Conservation (phyloP, 2,888 invertebrate genomes). For the Chrysolina americana region DNA sequence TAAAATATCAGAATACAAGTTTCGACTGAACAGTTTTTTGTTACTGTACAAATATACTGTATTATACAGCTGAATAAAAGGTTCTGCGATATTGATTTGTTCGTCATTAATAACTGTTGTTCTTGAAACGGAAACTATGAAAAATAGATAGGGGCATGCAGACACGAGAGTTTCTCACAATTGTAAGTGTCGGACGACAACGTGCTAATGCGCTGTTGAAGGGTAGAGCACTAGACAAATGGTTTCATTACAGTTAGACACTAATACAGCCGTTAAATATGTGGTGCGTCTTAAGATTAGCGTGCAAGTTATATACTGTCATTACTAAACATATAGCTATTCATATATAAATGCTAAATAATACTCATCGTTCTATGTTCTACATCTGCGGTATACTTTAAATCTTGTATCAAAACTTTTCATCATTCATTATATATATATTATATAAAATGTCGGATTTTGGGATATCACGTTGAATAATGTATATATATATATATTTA, state of each 20-base stretch:
- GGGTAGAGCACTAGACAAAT: slow-evolving; percentile 60
- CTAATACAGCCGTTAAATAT: slow-evolving; percentile 69
- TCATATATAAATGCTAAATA: slow-evolving; percentile 66
- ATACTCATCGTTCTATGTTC: slow-evolving; percentile 65
- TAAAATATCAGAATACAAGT: not conserved
- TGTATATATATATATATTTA: slow-evolving; percentile 49
- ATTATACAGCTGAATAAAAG: not conserved
- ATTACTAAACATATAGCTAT: slow-evolving; percentile 64
- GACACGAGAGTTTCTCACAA: slow-evolving; percentile 52
- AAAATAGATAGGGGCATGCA: not conserved
- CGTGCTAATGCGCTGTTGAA: slow-evolving; percentile 47
- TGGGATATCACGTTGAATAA: slow-evolving; percentile 68
- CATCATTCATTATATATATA: slow-evolving; percentile 65
- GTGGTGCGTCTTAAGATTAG: slow-evolving; percentile 68
- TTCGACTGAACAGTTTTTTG: not conserved
- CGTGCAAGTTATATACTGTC: slow-evolving; percentile 66
- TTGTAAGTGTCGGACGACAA: slow-evolving; percentile 50
- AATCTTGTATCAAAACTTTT: slow-evolving; percentile 70
- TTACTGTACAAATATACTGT: not conserved
- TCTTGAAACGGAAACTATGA: not conserved
- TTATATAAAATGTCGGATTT: slow-evolving; percentile 67
- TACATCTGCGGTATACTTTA: slow-evolving; percentile 67
- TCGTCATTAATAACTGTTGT: slow-evolving; percentile 12
- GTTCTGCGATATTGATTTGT: not conserved
- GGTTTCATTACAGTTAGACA: slow-evolving; percentile 68